Evolutionary conservation across 2,113 vertebrate species (phyloP), one percentile per base, ranked within the genome.

Genomic region (Rhinoptilus africanus): DNA sequence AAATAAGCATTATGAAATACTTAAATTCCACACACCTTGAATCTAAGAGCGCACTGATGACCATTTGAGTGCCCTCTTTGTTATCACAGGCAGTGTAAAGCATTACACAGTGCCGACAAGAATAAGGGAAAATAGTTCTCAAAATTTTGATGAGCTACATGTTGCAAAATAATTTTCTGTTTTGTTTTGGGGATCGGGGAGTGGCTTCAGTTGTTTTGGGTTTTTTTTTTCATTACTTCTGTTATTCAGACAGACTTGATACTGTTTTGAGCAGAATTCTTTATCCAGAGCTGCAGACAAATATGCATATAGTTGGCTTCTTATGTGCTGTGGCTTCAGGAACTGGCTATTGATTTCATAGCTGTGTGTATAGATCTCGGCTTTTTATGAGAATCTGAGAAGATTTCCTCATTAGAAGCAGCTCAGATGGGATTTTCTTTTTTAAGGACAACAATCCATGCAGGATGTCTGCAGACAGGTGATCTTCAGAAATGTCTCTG

Each of bases 211-310:
- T 27, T 60, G 28, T 1, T 71, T 51, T 30, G n/a, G 4, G 3
- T 8, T 30, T 8, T 41, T n/a, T n/a, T 47, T 9, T 47, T 9
- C 10, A 23, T 50, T 59, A 32, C 18, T 13, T 82, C 14, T 48
- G 1, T 57, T 84, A 51, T 62, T 83, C 7, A 43, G n/a, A 54
- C 18, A 85, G 35, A 62, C 8, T 54, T 43, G 57, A 60, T 62
- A 41, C 20, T 54, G 19, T 57, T 94, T 77, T 18, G 11, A 60
- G 27, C 17, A 87, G 54, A 88, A 79, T 39, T 87, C 1, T 15
- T 81, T 35, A 57, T 64, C 50, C n/a, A 91, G 85, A 92, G 30
- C 28, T 76, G 39, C 54, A 93, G 73, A 39, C 14, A 86, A 94
- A 71, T 30, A 54, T 1, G 5, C 26, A 24, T 28, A 76, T 16